Base-by-base conservation (phyloP, 2,797 vertebrate genomes). In the Gouania willdenowi region DNA sequence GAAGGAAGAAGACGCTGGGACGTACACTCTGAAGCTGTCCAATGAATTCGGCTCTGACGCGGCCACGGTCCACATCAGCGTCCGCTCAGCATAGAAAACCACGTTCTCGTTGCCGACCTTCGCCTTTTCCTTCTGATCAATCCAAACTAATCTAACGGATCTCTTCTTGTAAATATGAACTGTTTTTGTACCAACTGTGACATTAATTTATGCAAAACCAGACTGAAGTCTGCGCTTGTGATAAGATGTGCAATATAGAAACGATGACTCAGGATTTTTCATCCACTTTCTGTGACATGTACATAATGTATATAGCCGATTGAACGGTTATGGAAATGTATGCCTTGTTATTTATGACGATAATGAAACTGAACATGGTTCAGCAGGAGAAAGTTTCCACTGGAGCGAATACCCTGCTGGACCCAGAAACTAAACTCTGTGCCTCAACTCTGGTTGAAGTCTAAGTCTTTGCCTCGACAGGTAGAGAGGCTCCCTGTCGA, bases 291-390 rank as follows among this genome's bases (percentile, higher is more conserved):
- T 90, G 70, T 91, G 90, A 92, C 92, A 88, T 98, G 95, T 97
- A 98, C 92, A 98, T 97, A 97, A 94, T 95, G 93, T 98, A 96
- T 93, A 96, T 93, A 97, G 94, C 95, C 94, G 91, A 90, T 69
- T 88, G 84, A 90, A 88, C 94, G 93, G 93, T 97, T 96, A 96
- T 94, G 83, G 89, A 79, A 92, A 91, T 95, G 93, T 94, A 93
- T 94, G 92, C 84, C 88, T 74, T 92, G 91, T 94, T 90, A 94
- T 94, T 95, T 93, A 88, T 91, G 93, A 93, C 94, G 89, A 93
- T 92, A 84, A 90, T 94, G 54, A 92, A 82, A 51, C 30, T 84
- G 86, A 75, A 59, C 42, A 50, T 73, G 33, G 55, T 93, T 92
- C 84, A 62, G 85, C 70, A 93, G 93, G 93, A 93, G 94, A 98